Evolutionary conservation across 1,140 invertebrate genomes (phyloP).

Genomic region (Zaprionus kolodkinae): DNA sequence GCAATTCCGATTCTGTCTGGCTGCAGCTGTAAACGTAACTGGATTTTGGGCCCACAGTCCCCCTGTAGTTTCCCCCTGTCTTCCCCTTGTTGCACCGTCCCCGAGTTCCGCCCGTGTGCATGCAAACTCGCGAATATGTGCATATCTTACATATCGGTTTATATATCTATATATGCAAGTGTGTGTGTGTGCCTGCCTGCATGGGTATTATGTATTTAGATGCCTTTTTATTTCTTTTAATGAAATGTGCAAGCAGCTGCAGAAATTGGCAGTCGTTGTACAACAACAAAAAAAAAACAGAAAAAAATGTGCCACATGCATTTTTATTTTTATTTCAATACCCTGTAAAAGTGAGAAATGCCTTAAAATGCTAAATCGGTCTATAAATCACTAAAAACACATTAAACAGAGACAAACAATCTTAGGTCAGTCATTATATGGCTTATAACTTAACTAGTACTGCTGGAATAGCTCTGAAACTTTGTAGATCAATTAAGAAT

Average conservation of each 20-base stretch:
- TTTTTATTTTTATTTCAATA: constrained; percentile 47
- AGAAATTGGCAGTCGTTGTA: constrained; percentile 63
- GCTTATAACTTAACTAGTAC: neutral
- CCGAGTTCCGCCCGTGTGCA: constrained; percentile 37
- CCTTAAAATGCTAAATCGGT: neutral
- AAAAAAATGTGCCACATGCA: constrained; percentile 57
- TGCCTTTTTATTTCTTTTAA: constrained; percentile 51
- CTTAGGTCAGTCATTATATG: neutral
- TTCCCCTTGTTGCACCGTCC: too few species aligned
- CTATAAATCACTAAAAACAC: too few species aligned
- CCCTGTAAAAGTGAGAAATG: neutral
- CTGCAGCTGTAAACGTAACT: constrained; percentile 50
- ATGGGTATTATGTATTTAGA: constrained; percentile 24
- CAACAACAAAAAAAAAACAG: constrained; percentile 44
- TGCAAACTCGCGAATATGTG: constrained; percentile 46
- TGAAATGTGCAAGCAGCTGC: constrained; percentile 79
- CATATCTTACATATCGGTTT: constrained; percentile 8
- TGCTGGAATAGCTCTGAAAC: neutral
- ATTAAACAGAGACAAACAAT: too few species aligned
- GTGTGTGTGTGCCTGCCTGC: neutral
- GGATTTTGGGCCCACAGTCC: constrained; percentile 38
- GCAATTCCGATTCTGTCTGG: constrained; percentile 38
- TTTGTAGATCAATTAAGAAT: neutral
- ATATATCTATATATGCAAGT: neutral
- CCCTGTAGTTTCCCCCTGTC: neutral